These are phyloP conservation scores for Avahi laniger DNA, from an alignment of 2,797 vertebrate species.

Conservation along the genomic window DNA sequence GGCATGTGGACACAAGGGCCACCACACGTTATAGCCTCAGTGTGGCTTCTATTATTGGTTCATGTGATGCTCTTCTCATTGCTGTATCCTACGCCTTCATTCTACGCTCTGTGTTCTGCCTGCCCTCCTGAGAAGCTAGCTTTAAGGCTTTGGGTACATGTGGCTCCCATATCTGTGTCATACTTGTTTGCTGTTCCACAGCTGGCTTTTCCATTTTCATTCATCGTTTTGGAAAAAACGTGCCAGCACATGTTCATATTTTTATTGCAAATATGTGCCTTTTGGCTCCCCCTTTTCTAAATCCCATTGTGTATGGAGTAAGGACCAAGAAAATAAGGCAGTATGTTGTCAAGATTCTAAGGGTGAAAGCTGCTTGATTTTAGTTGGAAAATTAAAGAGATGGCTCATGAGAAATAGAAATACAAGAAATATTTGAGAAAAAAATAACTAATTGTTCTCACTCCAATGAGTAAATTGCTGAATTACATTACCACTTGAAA, in stretches of 20 bases:
- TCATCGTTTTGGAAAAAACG: constrained; percentile 19
- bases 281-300: constrained; percentile 61
- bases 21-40: constrained; percentile 73
- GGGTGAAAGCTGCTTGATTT: not conserved
- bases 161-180: constrained; percentile 58
- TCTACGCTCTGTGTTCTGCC: not conserved
- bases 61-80: constrained; percentile 79
- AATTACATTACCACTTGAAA: not conserved
- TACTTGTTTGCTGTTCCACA: constrained; percentile 63
- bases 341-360: constrained; percentile 3
- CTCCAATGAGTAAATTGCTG: not conserved
- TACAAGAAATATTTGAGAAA: too few relatives aligned
- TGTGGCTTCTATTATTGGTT: constrained; percentile 63
- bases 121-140: constrained; percentile 46
- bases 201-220: constrained; percentile 58
- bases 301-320: constrained; percentile 49
- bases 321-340: constrained; percentile 47
- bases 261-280: constrained; percentile 63
- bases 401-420: not conserved
- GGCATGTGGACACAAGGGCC: constrained; percentile 74
- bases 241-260: constrained; percentile 53
- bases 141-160: constrained; percentile 53
- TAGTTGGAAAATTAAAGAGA: not conserved
- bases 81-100: constrained; percentile 58
- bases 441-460: not conserved